Evolutionary conservation across 2,113 vertebrate genomes (phyloP).

Genomic region (Leucopsar rothschildi): DNA sequence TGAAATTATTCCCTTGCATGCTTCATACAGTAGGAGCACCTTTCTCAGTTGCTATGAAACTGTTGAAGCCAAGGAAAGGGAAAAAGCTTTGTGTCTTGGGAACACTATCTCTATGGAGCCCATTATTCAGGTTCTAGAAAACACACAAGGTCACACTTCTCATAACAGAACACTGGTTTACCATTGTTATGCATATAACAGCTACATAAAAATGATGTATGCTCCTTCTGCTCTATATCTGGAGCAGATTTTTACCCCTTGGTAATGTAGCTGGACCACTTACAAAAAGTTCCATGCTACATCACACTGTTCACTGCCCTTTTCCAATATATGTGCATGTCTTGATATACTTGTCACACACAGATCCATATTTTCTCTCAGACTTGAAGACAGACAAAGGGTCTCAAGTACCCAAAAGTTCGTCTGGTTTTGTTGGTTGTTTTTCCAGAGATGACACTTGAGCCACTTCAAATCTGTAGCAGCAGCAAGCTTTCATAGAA

Average conservation of each 20-base stretch:
- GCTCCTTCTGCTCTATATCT: background rate
- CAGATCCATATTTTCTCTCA: background rate
- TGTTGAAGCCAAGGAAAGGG: background rate
- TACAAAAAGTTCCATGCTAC: background rate
- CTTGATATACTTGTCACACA: background rate
- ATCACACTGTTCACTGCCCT: background rate
- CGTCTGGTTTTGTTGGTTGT: background rate
- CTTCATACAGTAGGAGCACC: constrained; percentile 16
- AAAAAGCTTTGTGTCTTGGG: background rate
- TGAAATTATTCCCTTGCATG: constrained; percentile 46
- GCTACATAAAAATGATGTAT: background rate
- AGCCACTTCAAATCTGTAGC: background rate
- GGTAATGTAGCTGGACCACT: background rate
- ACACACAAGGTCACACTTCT: background rate
- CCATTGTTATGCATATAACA: background rate
- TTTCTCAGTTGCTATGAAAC: constrained; percentile 26
- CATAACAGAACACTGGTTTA: background rate
- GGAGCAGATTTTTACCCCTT: background rate
- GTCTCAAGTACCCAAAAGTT: background rate
- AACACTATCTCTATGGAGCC: background rate
- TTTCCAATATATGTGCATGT: background rate
- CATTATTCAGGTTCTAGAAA: constrained; percentile 19
- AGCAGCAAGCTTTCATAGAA: background rate
- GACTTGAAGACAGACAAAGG: background rate
- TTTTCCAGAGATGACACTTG: background rate